These are phyloP conservation scores for Drosophila maculinotata DNA, from an alignment of 2,888 invertebrate species.

Conservation along the genomic window DNA sequence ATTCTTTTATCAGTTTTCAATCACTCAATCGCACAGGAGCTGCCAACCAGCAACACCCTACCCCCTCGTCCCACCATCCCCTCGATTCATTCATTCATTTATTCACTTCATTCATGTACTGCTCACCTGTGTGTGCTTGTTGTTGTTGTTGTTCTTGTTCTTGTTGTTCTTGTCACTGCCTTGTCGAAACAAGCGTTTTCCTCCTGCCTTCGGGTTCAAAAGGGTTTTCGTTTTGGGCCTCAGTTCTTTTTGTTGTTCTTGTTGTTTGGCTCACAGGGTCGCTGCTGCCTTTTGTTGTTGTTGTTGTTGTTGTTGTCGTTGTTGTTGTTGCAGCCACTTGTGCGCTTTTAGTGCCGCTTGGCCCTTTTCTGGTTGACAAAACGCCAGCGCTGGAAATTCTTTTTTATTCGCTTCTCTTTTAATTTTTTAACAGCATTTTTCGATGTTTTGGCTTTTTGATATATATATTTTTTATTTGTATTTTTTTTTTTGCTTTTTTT, in stretches of 20 bases:
- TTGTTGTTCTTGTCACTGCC: slow-evolving; percentile 46
- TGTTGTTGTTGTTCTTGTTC: slow-evolving; percentile 29
- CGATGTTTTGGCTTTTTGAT: slow-evolving; percentile 49
- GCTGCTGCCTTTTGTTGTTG: slow-evolving; percentile 10
- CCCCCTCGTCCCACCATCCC: slow-evolving; percentile 11
- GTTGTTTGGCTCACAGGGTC: slow-evolving; percentile 35
- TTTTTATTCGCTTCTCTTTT: slow-evolving; percentile 26
- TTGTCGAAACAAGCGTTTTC: slow-evolving; percentile 80
- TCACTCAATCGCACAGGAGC: slow-evolving; percentile 60
- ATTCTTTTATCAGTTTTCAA: slow-evolving; percentile 77
- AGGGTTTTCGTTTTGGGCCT: slow-evolving; percentile 38
- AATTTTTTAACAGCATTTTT: slow-evolving; percentile 49
- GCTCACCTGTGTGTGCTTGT: slow-evolving; percentile 68
- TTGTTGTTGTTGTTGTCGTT: slow-evolving; percentile 32
- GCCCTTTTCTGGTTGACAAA: slow-evolving; percentile 75
- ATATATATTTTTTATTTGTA: slow-evolving; percentile 20
- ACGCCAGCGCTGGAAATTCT: slow-evolving; percentile 64
- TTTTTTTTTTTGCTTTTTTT: slow-evolving; percentile 10
- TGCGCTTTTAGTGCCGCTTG: slow-evolving; percentile 71
- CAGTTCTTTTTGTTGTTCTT: slow-evolving; percentile 31
- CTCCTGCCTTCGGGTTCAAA: slow-evolving; percentile 69
- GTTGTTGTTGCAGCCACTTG: slow-evolving; percentile 72
- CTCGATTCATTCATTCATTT: slow-evolving; percentile 72
- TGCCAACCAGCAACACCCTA: slow-evolving; percentile 3
- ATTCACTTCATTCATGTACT: slow-evolving; percentile 71